phyloP scores from a whole-genome alignment of 2,797 vertebrate genomes.

The Coreius guichenoti region DNA sequence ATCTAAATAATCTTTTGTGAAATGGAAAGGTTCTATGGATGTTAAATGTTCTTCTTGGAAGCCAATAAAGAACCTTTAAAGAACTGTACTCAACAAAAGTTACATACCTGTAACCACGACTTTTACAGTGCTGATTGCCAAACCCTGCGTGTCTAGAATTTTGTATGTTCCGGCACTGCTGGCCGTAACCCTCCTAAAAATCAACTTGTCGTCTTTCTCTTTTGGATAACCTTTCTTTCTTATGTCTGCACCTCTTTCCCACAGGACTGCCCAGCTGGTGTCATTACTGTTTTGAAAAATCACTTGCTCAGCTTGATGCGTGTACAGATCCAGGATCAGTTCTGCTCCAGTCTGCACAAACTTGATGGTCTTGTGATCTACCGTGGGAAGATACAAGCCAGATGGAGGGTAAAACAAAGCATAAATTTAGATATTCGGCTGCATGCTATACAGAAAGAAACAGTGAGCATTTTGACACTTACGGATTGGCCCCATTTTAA shows the following conservation, averaged over 20 bases:
- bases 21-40: neutral
- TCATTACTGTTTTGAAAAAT: constrained; percentile 66
- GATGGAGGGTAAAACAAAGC: neutral
- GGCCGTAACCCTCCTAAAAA: neutral
- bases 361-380: constrained; percentile 65
- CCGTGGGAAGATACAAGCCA: neutral
- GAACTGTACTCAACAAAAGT: neutral
- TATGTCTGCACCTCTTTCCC: constrained; percentile 50
- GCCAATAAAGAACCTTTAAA: neutral
- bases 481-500: neutral
- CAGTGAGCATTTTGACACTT: neutral
- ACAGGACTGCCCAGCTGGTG: constrained; percentile 63
- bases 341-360: constrained; percentile 55
- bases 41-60: neutral
- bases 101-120: constrained; percentile 66
- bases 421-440: neutral
- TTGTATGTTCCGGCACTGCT: constrained; percentile 70
- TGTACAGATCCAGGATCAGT: constrained; percentile 69
- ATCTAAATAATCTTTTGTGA: neutral
- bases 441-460: neutral
- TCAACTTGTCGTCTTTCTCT: constrained; percentile 43
- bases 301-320: constrained; percentile 58
- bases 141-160: constrained; percentile 69
- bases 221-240: constrained; percentile 12
- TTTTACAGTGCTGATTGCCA: constrained; percentile 71